Conservation (phyloP, 2,113 vertebrate genomes). For the Oreochromis spilurus region DNA sequence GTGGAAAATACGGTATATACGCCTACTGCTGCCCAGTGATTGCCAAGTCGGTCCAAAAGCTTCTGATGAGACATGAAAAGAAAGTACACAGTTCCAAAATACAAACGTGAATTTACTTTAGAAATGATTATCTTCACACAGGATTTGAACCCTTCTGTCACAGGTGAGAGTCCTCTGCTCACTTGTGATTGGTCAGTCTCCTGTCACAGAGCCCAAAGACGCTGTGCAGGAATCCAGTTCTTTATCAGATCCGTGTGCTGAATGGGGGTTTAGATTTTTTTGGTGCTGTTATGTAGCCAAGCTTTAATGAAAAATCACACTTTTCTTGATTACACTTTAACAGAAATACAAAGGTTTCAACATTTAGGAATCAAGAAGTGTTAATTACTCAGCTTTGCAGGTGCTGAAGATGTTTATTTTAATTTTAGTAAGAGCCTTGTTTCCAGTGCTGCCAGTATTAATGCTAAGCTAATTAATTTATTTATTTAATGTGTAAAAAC, state of each 20-base stretch:
- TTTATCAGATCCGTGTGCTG: neutral
- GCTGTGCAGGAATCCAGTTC: neutral
- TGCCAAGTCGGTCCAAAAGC: neutral
- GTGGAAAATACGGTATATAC: neutral
- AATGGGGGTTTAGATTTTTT: rapidly evolving
- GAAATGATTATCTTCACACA: neutral
- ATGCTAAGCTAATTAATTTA: rapidly evolving
- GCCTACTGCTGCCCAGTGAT: neutral
- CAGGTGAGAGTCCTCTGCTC: neutral
- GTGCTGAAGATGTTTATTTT: neutral
- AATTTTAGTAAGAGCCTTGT: neutral
- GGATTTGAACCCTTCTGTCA: neutral
- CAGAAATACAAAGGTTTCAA: rapidly evolving
- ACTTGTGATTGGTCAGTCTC: neutral
- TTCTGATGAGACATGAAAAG: neutral
- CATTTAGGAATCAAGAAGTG: rapidly evolving
- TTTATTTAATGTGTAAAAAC: neutral
- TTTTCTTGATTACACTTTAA: neutral
- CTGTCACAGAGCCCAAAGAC: neutral
- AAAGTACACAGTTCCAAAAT: neutral
- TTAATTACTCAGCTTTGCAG: neutral
- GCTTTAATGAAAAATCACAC: neutral
- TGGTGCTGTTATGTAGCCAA: neutral
- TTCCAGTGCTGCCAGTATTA: neutral
- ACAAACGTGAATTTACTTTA: neutral